phyloP scores from a whole-genome alignment of 2,113 vertebrate species.

The Physeter macrocephalus region DNA sequence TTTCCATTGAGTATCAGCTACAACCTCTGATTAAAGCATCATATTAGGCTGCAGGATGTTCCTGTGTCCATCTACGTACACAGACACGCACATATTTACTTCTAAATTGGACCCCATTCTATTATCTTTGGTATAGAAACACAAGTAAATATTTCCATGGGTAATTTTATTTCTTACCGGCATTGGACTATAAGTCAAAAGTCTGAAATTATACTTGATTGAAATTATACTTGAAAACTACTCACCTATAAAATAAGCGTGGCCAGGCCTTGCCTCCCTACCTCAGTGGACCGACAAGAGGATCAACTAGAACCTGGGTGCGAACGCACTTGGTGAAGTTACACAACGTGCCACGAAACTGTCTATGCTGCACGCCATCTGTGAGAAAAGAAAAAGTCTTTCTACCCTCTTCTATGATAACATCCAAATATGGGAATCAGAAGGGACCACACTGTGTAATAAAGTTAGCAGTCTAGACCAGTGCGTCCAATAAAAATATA shows the following conservation, averaged over 20 bases:
- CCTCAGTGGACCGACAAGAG: background rate
- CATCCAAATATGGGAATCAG: background rate
- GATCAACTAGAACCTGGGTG: background rate
- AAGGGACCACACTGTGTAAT: background rate
- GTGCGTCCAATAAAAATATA: background rate
- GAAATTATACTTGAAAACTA: background rate
- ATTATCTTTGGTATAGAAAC: background rate
- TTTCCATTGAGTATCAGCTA: background rate
- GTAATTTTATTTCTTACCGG: background rate
- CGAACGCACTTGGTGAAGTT: background rate
- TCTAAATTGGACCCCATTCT: background rate
- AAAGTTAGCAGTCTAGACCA: background rate
- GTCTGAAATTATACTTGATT: background rate
- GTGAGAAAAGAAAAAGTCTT: background rate
- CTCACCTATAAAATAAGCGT: background rate
- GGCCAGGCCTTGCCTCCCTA: background rate
- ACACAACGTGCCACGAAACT: background rate
- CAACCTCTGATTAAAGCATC: background rate
- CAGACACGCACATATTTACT: background rate
- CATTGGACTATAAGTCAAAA: background rate
- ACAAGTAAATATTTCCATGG: background rate
- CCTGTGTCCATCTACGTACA: background rate
- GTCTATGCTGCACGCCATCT: background rate
- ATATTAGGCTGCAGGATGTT: no score
- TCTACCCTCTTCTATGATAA: background rate